Base-by-base conservation (phyloP, 2,113 vertebrate genomes). In the Myrmecophaga tridactyla region DNA sequence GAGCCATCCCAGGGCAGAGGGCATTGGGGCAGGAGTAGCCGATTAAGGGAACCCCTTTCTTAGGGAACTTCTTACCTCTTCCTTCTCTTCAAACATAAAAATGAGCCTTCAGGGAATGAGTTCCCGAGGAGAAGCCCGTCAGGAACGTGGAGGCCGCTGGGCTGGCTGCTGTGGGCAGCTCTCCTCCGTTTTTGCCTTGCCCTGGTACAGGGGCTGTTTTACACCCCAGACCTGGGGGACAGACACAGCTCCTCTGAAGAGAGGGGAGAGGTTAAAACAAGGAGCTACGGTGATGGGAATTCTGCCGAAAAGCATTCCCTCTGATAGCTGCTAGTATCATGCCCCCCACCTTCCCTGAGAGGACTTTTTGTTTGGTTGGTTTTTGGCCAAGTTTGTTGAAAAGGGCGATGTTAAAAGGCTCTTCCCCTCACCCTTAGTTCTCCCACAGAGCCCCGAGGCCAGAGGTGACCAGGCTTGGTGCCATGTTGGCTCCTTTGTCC, bases 351-450 rank as follows among this genome's bases (percentile, higher is more conserved):
- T 10, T 62, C 39, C 72, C 53, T 31, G 34, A 13, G 39, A 58
- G 63, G 70, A 39, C 39, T 7, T 21, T 56, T 18, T 18, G 4
- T 53, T 53, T 53, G 12, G 12, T 53, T 53, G 4, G 20, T 85
- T 86, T 70, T 80, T 62, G 29, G 53, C 48, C 9, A 0, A 1
- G 17, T 77, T 78, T 41, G 11, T 88, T 46, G 43, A 58, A 89
- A 41, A 43, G 43, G 18, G 63, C 69, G 58, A 48, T 91, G 94
- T 53, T 86, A 82, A 51, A 89, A 86, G 46, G 86, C 36, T 34
- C 15, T 36, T 20, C 6, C 17, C 9, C 48, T 3, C 18, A 20
- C 23, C n/a, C 6, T 13, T 34, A 46, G 60, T 76, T 63, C 27
- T 93, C 63, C 34, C 34, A 75, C 12, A 91, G 48, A 84, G 20